These are phyloP conservation scores for Ladona fulva DNA, from an alignment of 1,140 invertebrate species.

Conservation along the genomic window DNA sequence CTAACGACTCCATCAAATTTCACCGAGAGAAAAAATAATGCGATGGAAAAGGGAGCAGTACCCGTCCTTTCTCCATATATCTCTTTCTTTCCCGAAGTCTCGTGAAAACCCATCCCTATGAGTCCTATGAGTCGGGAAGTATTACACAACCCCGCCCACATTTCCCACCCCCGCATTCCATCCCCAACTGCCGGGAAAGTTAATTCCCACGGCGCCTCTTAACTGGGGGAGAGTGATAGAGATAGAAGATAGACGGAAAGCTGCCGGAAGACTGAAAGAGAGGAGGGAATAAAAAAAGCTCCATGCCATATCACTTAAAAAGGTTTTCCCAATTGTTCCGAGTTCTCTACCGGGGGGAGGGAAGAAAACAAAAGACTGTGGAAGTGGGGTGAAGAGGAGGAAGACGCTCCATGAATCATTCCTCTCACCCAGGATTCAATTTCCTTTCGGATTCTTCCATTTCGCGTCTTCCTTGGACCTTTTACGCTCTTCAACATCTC, in stretches of 20 bases:
- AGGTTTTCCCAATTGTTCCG: neutral
- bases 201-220: neutral
- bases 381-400: neutral
- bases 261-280: neutral
- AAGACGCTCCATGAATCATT: constrained; percentile 5
- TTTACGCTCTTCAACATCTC: neutral
- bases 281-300: neutral
- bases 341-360: neutral
- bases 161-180: neutral
- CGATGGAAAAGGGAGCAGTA: no score
- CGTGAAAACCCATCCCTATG: no score
- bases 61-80: no score
- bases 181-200: neutral
- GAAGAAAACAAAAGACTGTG: neutral
- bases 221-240: neutral
- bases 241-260: neutral
- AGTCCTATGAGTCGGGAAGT: no score
- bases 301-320: neutral
- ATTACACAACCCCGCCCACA: no score
- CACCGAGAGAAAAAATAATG: no score
- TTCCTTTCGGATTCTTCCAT: neutral
- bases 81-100: no score
- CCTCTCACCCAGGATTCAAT: neutral
- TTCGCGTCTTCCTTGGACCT: neutral
- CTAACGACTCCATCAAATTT: no score